Evolutionary conservation across 1,140 invertebrate genomes (phyloP).

Genomic region (Delia radicum): DNA sequence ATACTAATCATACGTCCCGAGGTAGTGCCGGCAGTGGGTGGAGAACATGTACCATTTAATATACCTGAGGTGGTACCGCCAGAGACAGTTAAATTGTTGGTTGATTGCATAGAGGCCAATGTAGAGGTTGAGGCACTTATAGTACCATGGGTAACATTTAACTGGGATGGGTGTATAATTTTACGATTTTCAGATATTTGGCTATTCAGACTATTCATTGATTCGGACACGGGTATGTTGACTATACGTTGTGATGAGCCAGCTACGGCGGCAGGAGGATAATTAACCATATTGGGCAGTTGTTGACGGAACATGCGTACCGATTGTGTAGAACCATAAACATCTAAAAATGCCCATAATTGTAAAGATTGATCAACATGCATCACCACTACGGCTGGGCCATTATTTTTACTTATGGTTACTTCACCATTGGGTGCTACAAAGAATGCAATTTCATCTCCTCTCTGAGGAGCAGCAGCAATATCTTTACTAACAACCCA

Average conservation of each 20-base stretch:
- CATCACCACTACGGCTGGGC: conserved; percentile 80
- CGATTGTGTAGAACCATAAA: conserved; percentile 90
- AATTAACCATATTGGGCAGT: conserved; percentile 51
- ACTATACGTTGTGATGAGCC: conserved; percentile 33
- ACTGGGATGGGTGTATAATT: conserved; percentile 41
- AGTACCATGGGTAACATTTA: conserved; percentile 42
- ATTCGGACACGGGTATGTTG: conserved; percentile 56
- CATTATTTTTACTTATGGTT: conserved; percentile 84
- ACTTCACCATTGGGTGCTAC: conserved; percentile 85
- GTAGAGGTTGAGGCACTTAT: conserved; percentile 35
- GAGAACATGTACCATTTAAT: neutral
- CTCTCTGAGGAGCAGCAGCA: conserved; percentile 75
- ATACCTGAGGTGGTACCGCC: neutral
- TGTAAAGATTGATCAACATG: conserved; percentile 88
- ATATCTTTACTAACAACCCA: conserved; percentile 96
- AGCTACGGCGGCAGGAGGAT: conserved; percentile 33
- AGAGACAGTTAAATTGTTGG: neutral
- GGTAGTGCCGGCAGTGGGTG: conserved; percentile 35
- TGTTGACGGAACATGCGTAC: conserved; percentile 67
- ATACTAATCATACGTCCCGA: conserved; percentile 57
- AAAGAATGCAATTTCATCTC: conserved; percentile 89
- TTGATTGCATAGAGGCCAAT: conserved; percentile 37
- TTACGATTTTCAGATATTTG: conserved; percentile 50
- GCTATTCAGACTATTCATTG: conserved; percentile 58
- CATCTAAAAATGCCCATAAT: conserved; percentile 94